Percentiles rank a stretch among this genome's conserved stretches.
These are phyloP conservation scores for Ailuropoda melanoleuca DNA, from an alignment of 2,113 vertebrate species.

Conservation along the genomic window DNA sequence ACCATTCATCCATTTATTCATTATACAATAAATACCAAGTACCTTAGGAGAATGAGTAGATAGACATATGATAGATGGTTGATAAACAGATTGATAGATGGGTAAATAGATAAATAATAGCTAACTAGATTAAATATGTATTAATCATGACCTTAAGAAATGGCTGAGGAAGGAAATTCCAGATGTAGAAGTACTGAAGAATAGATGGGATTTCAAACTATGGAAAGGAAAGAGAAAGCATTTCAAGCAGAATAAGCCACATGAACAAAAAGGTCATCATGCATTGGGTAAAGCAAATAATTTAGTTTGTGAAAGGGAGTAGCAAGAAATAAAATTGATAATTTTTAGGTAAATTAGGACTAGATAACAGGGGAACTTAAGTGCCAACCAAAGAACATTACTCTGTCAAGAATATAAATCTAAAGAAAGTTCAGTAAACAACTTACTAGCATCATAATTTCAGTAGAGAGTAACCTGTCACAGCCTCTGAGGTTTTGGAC, in stretches of 20 bases:
- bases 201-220: neutral
- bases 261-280: slow-evolving; percentile 31
- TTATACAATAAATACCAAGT: slow-evolving; percentile 16
- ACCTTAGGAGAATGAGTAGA: neutral
- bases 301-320: slow-evolving; percentile 33
- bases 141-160: neutral
- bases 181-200: neutral
- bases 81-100: neutral
- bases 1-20: neutral
- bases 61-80: neutral
- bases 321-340: slow-evolving; percentile 28
- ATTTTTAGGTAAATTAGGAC: slow-evolving; percentile 2
- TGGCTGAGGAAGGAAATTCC: neutral
- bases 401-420: neutral
- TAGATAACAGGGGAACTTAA: neutral
- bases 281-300: neutral
- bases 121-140: neutral
- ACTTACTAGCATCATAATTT: neutral
- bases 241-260: slow-evolving; percentile 12
- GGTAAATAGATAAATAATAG: neutral
- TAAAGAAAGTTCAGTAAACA: neutral
- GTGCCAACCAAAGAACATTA: neutral
- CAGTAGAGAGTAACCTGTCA: neutral
- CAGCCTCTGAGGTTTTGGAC: neutral
- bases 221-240: neutral